A percentile compares a stretch with the other conserved stretches of the same genome.
These are phyloP conservation scores for Drosophila subpulchrella DNA, from an alignment of 1,140 invertebrate genomes.

Conservation along the genomic window DNA sequence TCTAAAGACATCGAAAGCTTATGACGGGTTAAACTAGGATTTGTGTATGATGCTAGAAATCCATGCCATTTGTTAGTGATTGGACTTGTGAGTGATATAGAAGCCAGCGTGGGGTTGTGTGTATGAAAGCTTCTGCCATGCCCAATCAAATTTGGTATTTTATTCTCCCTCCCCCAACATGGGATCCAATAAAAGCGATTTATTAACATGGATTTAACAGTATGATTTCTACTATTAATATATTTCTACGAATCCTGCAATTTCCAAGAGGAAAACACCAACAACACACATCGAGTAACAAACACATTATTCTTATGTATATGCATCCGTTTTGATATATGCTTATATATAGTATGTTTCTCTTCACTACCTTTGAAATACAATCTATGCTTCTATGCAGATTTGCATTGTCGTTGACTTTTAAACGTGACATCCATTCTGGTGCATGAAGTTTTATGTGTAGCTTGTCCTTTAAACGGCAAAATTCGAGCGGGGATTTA, in stretches of 20 bases:
- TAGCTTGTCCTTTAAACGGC: constrained; percentile 77
- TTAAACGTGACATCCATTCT: constrained; percentile 88
- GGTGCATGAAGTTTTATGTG: constrained; percentile 86
- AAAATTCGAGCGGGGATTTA: constrained; percentile 43
- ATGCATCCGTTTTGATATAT: constrained; percentile 24
- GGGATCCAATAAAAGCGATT: constrained; percentile 21
- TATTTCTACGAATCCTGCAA: constrained; percentile 36
- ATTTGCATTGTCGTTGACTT: constrained; percentile 85
- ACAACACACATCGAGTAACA: constrained; percentile 53
- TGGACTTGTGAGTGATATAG: constrained; percentile 23
- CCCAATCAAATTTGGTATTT: constrained; percentile 30
- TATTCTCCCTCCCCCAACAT: constrained; percentile 16
- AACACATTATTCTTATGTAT: constrained; percentile 27
- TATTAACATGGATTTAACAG: constrained; percentile 10
- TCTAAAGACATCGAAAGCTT: constrained; percentile 64
- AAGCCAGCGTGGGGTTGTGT: constrained; percentile 53
- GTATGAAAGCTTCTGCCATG: constrained; percentile 52
- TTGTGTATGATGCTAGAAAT: constrained; percentile 9
- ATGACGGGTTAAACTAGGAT: neutral
- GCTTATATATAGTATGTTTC: constrained; percentile 27
- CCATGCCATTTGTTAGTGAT: constrained; percentile 47
- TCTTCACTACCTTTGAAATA: constrained; percentile 87
- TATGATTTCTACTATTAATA: constrained; percentile 16
- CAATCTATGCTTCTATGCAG: constrained; percentile 89
- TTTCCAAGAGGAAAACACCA: constrained; percentile 25